A percentile compares a stretch with the other conserved stretches of the same genome.
These are phyloP conservation scores for Neelides folsomi DNA, from an alignment of 2,888 invertebrate genomes.

Conservation along the genomic window DNA sequence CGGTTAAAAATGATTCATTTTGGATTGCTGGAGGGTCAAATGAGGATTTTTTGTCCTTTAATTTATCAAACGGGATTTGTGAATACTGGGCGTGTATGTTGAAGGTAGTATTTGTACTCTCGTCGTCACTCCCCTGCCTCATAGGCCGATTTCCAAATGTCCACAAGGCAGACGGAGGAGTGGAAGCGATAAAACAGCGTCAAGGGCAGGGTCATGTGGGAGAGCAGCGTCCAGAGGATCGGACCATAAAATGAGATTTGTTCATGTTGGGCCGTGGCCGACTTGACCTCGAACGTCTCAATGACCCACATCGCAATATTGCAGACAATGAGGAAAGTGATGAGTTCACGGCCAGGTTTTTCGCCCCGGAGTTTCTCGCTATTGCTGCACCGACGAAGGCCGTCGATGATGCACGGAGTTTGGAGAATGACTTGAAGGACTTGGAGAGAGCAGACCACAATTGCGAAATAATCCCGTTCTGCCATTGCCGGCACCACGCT, in stretches of 20 bases:
- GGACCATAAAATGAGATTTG: constrained; percentile 57
- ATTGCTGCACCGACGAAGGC: constrained; percentile 59
- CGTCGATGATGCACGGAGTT: constrained; percentile 59
- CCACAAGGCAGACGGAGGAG: constrained; percentile 62
- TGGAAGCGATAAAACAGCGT: constrained; percentile 67
- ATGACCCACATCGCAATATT: constrained; percentile 66
- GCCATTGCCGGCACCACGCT: constrained; percentile 53
- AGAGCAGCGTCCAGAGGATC: constrained; percentile 56
- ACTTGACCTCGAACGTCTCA: constrained; percentile 54
- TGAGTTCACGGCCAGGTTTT: constrained; percentile 60
- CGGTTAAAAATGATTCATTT: too few species aligned
- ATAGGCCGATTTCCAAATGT: constrained; percentile 64
- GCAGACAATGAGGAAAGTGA: constrained; percentile 60
- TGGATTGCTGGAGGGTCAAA: too few species aligned
- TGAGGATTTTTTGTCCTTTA: too few species aligned
- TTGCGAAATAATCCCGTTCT: constrained; percentile 42
- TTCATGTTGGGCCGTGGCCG: constrained; percentile 43
- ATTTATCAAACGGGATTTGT: too few species aligned
- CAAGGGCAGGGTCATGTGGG: constrained; percentile 57
- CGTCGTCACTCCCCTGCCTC: constrained; percentile 42
- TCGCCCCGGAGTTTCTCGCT: constrained; percentile 47
- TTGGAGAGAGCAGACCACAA: constrained; percentile 45
- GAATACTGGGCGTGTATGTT: too few species aligned
- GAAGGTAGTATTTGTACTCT: too few species aligned
- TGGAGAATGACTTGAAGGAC: constrained; percentile 59